Evolutionary conservation across 2,888 invertebrate species (phyloP).

Genomic region (Ditula angustiorana): DNA sequence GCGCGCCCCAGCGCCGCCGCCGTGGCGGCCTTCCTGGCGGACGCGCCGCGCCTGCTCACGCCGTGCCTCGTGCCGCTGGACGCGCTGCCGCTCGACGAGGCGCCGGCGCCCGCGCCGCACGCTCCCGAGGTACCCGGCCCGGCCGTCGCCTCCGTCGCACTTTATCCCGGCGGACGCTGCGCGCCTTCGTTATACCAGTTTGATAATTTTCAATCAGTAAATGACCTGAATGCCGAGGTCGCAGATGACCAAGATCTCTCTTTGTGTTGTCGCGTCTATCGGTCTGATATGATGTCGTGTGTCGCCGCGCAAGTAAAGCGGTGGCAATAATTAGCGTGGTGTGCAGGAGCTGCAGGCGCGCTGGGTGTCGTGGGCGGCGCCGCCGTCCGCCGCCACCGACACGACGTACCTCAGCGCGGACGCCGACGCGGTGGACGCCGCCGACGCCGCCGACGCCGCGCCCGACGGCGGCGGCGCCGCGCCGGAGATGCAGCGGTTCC

Average conservation of each 20-base stretch:
- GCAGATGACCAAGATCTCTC: no score
- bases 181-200: no score
- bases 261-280: no score
- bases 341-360: conserved; percentile 55
- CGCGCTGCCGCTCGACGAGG: conserved; percentile 89
- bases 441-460: conserved; percentile 49
- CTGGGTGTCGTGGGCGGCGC: conserved; percentile 69
- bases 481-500: conserved; percentile 25
- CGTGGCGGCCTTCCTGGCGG: conserved; percentile 92
- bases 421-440: conserved; percentile 41
- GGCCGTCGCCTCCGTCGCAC: no score
- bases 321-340: no score
- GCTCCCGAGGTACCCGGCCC: background rate
- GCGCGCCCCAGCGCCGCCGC: conserved; percentile 91
- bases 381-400: conserved; percentile 65
- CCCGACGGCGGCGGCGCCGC: conserved; percentile 50
- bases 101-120: conserved; percentile 50
- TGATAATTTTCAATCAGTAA: no score
- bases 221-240: no score
- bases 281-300: no score
- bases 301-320: background rate
- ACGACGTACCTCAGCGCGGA: conserved; percentile 72
- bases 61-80: conserved; percentile 91
- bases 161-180: background rate
- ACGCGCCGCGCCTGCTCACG: conserved; percentile 90